A percentile compares a stretch with the other conserved stretches of the same genome.
These are phyloP conservation scores for Amblyraja radiata DNA, from an alignment of 2,797 vertebrate species.

Conservation along the genomic window DNA sequence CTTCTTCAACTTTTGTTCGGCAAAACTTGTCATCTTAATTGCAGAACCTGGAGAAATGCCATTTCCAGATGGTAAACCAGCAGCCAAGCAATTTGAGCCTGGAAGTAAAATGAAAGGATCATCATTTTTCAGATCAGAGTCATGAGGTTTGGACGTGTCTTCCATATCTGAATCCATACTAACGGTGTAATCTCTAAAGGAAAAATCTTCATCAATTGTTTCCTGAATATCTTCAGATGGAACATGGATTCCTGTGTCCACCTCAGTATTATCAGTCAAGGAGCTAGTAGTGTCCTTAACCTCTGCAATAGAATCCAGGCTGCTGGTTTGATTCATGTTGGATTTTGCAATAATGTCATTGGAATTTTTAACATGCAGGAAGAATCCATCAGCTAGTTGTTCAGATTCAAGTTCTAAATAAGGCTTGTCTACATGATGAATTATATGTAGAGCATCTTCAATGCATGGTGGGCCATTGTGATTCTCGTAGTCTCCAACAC, in stretches of 20 bases:
- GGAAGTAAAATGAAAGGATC: conserved; percentile 70
- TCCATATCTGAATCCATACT: conserved; percentile 92
- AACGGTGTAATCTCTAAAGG: conserved; percentile 85
- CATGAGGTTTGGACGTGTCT: conserved; percentile 64
- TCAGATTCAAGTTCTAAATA: conserved; percentile 60
- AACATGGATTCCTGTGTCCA: conserved; percentile 90
- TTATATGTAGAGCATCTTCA: conserved; percentile 86
- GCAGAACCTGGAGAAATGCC: conserved; percentile 73
- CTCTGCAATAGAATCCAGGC: conserved; percentile 69
- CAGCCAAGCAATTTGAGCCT: conserved; percentile 73
- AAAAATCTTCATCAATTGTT: conserved; percentile 93
- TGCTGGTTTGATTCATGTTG: conserved; percentile 51
- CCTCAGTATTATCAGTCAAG: conserved; percentile 75
- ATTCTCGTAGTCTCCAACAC: conserved; percentile 66
- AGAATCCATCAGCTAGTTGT: conserved; percentile 80
- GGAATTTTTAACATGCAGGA: conserved; percentile 74
- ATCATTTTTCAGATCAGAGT: conserved; percentile 67
- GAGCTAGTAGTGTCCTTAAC: conserved; percentile 68
- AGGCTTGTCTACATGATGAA: conserved; percentile 73
- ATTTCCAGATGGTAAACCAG: conserved; percentile 72
- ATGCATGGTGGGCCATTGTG: conserved; percentile 73
- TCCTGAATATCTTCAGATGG: conserved; percentile 89
- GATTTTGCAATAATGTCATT: conserved; percentile 60
- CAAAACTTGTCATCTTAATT: conserved; percentile 90
- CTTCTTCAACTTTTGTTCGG: conserved; percentile 89